A percentile compares a stretch with the other conserved stretches of the same genome.
Evolutionary conservation across 2,888 invertebrate genomes (phyloP).

Genomic region (Lithophane semibrunnea): DNA sequence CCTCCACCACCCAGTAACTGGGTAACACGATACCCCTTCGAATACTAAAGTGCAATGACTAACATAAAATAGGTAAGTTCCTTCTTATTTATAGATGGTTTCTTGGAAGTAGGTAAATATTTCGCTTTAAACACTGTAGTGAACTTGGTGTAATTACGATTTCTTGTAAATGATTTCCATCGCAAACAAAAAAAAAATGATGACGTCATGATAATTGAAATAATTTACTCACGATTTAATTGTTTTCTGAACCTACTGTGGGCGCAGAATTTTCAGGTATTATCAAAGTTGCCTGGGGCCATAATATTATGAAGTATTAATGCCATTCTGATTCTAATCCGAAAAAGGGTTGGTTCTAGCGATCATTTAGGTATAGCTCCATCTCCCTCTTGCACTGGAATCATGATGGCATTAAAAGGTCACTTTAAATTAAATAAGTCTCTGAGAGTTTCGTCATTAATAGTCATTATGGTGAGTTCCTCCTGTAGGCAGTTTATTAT

Average conservation of each 20-base stretch:
- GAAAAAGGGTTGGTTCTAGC: too few relatives aligned
- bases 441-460: background rate
- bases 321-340: too few relatives aligned
- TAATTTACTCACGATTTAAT: background rate
- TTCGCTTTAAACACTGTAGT: background rate
- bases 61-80: background rate
- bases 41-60: background rate
- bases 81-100: too few relatives aligned
- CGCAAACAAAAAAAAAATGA: background rate
- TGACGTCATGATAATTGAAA: conserved; percentile 16
- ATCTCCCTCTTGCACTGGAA: too few relatives aligned
- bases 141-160: conserved; percentile 1
- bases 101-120: too few relatives aligned
- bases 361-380: too few relatives aligned
- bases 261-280: conserved; percentile 2
- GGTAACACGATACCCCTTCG: too few relatives aligned
- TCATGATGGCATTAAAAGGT: too few relatives aligned
- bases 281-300: background rate
- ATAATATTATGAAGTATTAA: too few relatives aligned
- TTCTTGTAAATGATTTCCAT: conserved; percentile 15
- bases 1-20: too few relatives aligned
- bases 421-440: background rate
- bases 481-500: conserved; percentile 40
- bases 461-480: conserved; percentile 2
- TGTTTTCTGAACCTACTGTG: background rate